Base-by-base conservation (phyloP, 2,888 invertebrate species). In the Hoplodrina blanda region DNA sequence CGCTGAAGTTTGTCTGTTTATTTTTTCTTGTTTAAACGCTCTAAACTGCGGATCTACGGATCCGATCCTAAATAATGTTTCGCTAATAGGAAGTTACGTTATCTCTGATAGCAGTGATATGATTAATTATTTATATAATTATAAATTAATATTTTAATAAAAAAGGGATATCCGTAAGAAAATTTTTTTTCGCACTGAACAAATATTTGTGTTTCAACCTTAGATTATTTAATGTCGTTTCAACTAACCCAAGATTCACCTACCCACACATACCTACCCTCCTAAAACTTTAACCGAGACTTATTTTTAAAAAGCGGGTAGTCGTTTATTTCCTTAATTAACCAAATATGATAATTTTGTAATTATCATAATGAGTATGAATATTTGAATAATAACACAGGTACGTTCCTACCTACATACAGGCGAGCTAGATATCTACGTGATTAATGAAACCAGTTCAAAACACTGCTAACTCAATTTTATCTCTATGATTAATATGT, bases 401-500 rank as follows among this genome's bases (percentile, higher is more conserved):
- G 11, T 13, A 41, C 2, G 17, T 15, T 13, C 52, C 52, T 44
- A 37, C 37, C 20, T 33, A 50, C 46, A 13, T 20, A 44, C 25
- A 19, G 19, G n/a, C 44, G 33, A 50, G 53, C 17, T 25, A 25
- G 46, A 17, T 52, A 76, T 56, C 52, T 53, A 25, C 19, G 17
- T 69, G 74, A 78, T 81, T 76, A 79, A 78, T 66, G 67, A 70
- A n/a, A 61, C 67, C 72, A 76, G 79, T 80, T 65, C 81, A 74
- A 70, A 80, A 81, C 70, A 73, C 57, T 46, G 62, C 78, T 54
- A 74, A 74, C 74, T 74, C 62, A 59, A 69, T 76, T 73, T 80
- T 75, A 78, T 78, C 68, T 78, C 61, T 60, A 76, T 85, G 78
- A 80, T 78, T 82, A 81, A 80, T 86, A 86, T 80, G 80, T 88